Evolutionary conservation across 2,888 invertebrate species (phyloP).

Genomic region (Platycheirus rosarum): DNA sequence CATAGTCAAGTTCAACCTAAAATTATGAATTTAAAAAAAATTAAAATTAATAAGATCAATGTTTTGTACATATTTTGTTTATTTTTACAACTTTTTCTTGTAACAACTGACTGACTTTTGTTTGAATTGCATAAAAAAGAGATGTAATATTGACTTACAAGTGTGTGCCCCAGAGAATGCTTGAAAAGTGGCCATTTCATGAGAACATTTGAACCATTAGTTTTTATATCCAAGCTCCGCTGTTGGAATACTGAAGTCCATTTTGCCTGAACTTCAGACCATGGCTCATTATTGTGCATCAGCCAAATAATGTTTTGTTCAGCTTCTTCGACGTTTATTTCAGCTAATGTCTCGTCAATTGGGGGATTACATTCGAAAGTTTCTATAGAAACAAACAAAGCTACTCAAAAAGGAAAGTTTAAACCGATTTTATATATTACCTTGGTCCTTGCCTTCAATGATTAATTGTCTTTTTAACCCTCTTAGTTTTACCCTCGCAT

Average conservation of each 20-base stretch:
- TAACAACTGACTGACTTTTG: no score
- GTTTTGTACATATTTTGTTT: no score
- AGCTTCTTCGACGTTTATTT: not conserved
- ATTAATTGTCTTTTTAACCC: conserved; percentile 1
- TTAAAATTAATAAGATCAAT: not conserved
- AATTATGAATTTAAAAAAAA: no score
- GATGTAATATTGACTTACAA: not conserved
- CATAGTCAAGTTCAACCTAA: conserved; percentile 44
- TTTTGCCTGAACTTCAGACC: conserved; percentile 31
- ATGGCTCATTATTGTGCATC: conserved; percentile 33
- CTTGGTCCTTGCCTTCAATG: conserved; percentile 6
- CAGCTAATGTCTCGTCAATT: not conserved
- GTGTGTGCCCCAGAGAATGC: conserved; percentile 1
- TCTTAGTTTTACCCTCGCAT: conserved; percentile 25
- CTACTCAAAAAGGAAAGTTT: not conserved
- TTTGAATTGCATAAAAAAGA: not conserved
- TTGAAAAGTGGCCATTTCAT: conserved; percentile 45
- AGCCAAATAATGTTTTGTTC: not conserved
- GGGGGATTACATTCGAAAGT: not conserved
- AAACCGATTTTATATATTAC: not conserved
- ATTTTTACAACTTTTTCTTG: no score
- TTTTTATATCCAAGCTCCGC: not conserved
- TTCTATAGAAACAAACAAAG: not conserved
- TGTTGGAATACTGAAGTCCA: not conserved
- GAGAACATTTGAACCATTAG: no score